Evolutionary conservation across 2,888 invertebrate species (phyloP).

Genomic region (Aplocera efformata): DNA sequence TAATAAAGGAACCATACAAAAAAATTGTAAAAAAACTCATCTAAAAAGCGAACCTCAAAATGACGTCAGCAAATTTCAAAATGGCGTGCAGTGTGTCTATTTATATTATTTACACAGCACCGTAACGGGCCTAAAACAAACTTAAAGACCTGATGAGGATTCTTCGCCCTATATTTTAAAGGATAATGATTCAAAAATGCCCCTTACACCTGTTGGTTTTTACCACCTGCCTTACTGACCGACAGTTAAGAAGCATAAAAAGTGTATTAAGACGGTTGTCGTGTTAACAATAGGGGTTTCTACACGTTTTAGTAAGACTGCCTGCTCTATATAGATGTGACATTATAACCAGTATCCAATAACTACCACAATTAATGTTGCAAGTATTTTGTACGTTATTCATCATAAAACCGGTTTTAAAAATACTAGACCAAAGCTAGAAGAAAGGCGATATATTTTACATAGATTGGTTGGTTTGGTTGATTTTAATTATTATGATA

Average conservation of each 20-base stretch:
- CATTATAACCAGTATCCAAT: conserved; percentile 20
- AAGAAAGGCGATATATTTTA: no score
- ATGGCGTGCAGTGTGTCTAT: conserved; percentile 45
- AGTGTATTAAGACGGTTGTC: conserved; percentile 40
- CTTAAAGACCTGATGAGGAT: conserved; percentile 59
- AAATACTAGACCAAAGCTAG: no score
- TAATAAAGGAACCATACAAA: conserved; percentile 54
- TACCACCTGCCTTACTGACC: conserved; percentile 65
- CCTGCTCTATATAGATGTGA: conserved; percentile 19
- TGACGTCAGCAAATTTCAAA: conserved; percentile 69
- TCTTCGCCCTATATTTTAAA: conserved; percentile 50
- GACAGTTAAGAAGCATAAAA: conserved; percentile 48
- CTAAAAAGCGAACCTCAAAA: conserved; percentile 54
- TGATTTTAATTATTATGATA: no score
- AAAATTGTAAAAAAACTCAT: conserved; percentile 59
- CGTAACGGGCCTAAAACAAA: conserved; percentile 76
- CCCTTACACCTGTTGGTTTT: conserved; percentile 63
- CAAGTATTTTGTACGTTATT: no score
- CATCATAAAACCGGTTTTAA: no score
- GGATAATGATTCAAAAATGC: conserved; percentile 44
- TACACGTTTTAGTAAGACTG: conserved; percentile 16
- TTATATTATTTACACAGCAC: conserved; percentile 57
- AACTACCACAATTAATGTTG: conserved; percentile 2
- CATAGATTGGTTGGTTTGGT: no score
- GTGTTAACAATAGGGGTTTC: conserved; percentile 46